phyloP scores from a whole-genome alignment of 2,888 invertebrate species.

The Noctua pronuba region DNA sequence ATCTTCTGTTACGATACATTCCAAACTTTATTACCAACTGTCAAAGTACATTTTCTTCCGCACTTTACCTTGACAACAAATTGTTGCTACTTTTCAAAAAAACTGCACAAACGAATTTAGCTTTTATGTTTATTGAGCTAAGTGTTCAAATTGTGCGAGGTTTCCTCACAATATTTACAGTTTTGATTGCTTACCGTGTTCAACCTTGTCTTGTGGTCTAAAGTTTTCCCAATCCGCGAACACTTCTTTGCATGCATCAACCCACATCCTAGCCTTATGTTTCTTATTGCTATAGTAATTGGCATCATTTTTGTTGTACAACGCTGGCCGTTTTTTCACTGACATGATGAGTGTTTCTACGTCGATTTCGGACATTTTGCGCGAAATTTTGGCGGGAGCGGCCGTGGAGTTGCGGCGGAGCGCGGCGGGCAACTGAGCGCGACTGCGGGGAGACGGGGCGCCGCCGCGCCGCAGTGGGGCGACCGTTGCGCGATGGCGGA shows the following conservation, averaged over 20 bases:
- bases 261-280: constrained; percentile 76
- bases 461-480: constrained; percentile 51
- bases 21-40: neutral
- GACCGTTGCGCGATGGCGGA: constrained; percentile 69
- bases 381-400: constrained; percentile 38
- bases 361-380: constrained; percentile 71
- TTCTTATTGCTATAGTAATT: constrained; percentile 74
- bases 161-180: constrained; percentile 36
- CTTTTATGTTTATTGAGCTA: neutral
- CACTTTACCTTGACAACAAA: neutral
- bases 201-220: constrained; percentile 73
- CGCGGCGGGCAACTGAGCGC: constrained; percentile 77
- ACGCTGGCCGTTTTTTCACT: constrained; percentile 72
- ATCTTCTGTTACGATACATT: constrained; percentile 2
- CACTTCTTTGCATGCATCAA: constrained; percentile 76
- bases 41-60: constrained; percentile 15
- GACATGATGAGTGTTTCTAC: constrained; percentile 74
- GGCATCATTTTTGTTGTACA: constrained; percentile 75
- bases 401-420: constrained; percentile 70
- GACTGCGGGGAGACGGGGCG: constrained; percentile 70
- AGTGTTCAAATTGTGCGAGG: constrained; percentile 30
- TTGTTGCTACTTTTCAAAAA: constrained; percentile 17
- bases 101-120: constrained; percentile 28
- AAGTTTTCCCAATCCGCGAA: constrained; percentile 72
- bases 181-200: constrained; percentile 70